Percentiles rank a stretch among this genome's conserved stretches.
Conservation (phyloP, 1,140 invertebrate genomes). For the Halictus rubicundus region DNA sequence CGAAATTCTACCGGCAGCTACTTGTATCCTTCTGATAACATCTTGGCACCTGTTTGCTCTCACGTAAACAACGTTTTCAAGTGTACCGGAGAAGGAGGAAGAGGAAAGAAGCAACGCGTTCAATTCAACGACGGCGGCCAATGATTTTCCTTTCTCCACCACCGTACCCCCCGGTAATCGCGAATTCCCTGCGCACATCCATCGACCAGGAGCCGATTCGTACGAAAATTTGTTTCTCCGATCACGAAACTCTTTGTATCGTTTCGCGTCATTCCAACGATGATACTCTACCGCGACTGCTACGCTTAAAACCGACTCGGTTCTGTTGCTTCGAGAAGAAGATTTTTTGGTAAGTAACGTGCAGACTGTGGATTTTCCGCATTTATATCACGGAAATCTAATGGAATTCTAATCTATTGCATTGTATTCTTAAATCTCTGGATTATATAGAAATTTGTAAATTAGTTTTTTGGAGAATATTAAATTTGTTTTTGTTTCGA, state of each 20-base stretch:
- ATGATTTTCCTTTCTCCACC: neutral
- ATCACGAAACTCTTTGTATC: neutral
- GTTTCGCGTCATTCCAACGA: slow-evolving; percentile 10
- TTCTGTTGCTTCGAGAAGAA: neutral
- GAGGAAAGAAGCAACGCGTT: slow-evolving; percentile 21
- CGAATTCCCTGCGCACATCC: neutral
- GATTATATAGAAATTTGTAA: no score
- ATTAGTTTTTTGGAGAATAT: no score
- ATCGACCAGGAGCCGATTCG: neutral
- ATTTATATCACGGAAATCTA: no score
- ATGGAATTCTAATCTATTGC: no score
- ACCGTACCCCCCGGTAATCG: neutral
- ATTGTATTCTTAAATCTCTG: no score
- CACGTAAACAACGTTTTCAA: slow-evolving; percentile 43
- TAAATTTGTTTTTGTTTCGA: no score
- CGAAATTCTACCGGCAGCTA: slow-evolving; percentile 32
- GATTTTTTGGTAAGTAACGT: slow-evolving; percentile 14
- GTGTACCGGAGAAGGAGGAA: neutral
- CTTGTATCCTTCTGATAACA: slow-evolving; percentile 44
- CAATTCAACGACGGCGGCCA: slow-evolving; percentile 19
- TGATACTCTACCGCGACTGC: slow-evolving; percentile 31
- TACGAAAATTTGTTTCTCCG: neutral
- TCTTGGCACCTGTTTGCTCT: slow-evolving; percentile 49
- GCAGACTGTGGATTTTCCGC: no score
- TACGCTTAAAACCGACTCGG: no score